A percentile compares a stretch with the other conserved stretches of the same genome.
Evolutionary conservation across 2,113 vertebrate genomes (phyloP).

Genomic region (Peromyscus leucopus): DNA sequence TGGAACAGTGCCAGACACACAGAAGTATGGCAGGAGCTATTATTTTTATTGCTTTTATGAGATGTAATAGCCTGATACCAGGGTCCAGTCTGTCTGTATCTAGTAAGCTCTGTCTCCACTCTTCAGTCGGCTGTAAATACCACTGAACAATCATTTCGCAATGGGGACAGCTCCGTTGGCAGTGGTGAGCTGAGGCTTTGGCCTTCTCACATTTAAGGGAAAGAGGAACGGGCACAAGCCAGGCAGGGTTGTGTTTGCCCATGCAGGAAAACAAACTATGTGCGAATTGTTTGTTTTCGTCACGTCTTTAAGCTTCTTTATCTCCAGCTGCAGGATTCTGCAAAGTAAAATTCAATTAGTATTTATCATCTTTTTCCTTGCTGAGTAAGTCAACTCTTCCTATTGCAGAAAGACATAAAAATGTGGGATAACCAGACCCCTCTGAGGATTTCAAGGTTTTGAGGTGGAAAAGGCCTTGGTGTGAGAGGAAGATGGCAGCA

Average conservation of each 20-base stretch:
- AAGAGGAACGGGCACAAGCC: not conserved
- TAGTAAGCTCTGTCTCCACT: slow-evolving; percentile 28
- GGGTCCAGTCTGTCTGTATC: not conserved
- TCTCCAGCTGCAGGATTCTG: slow-evolving; percentile 78
- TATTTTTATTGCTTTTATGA: slow-evolving; percentile 46
- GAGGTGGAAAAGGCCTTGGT: not conserved
- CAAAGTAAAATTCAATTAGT: slow-evolving; percentile 83
- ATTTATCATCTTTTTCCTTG: slow-evolving; percentile 77
- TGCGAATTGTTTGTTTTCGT: slow-evolving; percentile 76
- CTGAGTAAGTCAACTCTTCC: slow-evolving; percentile 74
- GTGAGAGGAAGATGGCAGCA: not conserved
- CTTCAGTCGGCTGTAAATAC: slow-evolving; percentile 65
- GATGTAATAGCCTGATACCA: slow-evolving; percentile 14
- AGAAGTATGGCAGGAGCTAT: not conserved
- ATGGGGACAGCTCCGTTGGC: slow-evolving; percentile 12
- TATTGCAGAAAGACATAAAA: slow-evolving; percentile 76
- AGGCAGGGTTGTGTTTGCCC: not conserved
- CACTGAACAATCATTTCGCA: slow-evolving; percentile 57
- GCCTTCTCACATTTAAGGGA: slow-evolving; percentile 59
- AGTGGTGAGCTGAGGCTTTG: slow-evolving; percentile 21
- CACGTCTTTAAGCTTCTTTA: slow-evolving; percentile 80
- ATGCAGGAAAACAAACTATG: slow-evolving; percentile 57
- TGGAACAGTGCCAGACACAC: not conserved
- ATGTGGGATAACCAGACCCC: slow-evolving; percentile 58
- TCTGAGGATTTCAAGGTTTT: slow-evolving; percentile 71